Evolutionary conservation across 2,888 invertebrate species (phyloP).

Genomic region (Lasius fuliginosus): DNA sequence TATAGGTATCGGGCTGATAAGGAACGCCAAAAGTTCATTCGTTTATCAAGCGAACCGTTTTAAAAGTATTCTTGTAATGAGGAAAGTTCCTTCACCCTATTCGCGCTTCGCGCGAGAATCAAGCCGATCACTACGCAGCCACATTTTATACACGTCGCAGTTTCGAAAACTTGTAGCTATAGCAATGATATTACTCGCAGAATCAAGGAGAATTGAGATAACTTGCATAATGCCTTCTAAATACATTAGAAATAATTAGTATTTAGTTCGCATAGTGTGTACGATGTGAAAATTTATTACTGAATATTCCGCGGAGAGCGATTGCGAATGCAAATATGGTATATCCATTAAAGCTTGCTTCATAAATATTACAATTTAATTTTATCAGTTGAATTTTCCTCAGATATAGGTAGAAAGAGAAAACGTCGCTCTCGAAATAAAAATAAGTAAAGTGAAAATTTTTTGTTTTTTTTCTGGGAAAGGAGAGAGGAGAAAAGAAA

Average conservation of each 20-base stretch:
- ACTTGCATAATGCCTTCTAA: neutral
- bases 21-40: constrained; percentile 63
- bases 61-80: constrained; percentile 72
- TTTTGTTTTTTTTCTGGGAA: neutral
- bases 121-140: constrained; percentile 50
- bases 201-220: neutral
- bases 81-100: constrained; percentile 64
- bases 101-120: constrained; percentile 52
- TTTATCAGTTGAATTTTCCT: neutral
- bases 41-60: constrained; percentile 65
- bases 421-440: neutral
- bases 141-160: constrained; percentile 8
- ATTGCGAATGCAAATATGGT: neutral
- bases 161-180: constrained; percentile 24
- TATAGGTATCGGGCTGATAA: constrained; percentile 41
- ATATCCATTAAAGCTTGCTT: neutral
- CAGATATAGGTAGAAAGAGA: neutral
- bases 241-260: constrained; percentile 16
- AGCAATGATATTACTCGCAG: constrained; percentile 2
- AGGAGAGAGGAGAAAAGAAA: neutral
- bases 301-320: neutral
- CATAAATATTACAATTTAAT: constrained; percentile 1
- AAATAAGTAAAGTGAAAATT: neutral
- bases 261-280: constrained; percentile 20
- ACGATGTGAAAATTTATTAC: neutral